Base-by-base conservation (phyloP, 2,888 invertebrate species). In the Ophion ellenae region DNA sequence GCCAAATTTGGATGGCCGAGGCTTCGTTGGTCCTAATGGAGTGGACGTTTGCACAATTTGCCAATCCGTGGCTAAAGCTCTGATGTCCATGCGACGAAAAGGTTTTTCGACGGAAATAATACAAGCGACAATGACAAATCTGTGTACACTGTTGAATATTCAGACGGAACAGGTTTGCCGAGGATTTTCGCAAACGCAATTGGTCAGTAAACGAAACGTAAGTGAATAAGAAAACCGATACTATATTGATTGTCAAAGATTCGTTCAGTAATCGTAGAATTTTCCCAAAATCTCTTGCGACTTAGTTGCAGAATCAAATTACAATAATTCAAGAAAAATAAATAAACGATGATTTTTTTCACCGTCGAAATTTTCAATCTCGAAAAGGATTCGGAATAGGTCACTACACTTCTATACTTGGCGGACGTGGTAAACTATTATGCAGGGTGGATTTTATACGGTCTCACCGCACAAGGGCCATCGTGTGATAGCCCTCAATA, bases 391-490 rank as follows among this genome's bases (percentile, higher is more conserved):
- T 40, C 28, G 40, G 59, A 45, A 73, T 67, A 64, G 64, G 11
- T 61, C 11, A 70, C 28, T 24, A 2, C 5, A 24, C 40, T 69
- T 24, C 14, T 40, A 20, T n/a, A 57, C 69, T 17, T 36, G 9
- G 24, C 17, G 3, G 1, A 17, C 17, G 2, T 73, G 95, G 86
- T 92, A 90, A 10, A 96, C 96, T 0, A 94, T 97, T 66, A 92
- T 94, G 14, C 94, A 95, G 70, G 97, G 97, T 40, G 99, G 98
- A 11, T 98, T 96, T 90, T 99, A 98, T 93, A 97, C 97, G 0
- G 94, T 96, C 20, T 93, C 95, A 0, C 95, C 97, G 0, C 95
- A 94, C 78, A 95, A 96, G 2, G 97, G 97, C 0, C 95, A 98
- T 84, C 95, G 97, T 87, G 95, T 97, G 6, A 96, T 98, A 85